These are phyloP conservation scores for Pammene fasciana DNA, from an alignment of 2,888 invertebrate genomes.

Conservation along the genomic window DNA sequence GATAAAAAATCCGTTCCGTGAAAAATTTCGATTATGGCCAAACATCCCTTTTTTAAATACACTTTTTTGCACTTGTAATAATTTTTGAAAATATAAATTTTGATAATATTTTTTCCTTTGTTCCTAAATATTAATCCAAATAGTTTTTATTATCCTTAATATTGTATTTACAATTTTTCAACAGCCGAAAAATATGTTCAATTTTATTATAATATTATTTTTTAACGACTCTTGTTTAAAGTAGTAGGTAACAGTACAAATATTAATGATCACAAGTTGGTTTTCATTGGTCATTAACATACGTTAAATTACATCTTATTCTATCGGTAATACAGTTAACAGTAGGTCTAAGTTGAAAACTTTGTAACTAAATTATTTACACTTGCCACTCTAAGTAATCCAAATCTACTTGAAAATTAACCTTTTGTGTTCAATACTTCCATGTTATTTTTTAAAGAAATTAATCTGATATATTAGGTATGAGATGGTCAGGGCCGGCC, in stretches of 20 bases:
- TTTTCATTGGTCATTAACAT: constrained; percentile 85
- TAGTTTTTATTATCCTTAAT: constrained; percentile 83
- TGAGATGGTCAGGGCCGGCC: no score
- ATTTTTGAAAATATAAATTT: constrained; percentile 84
- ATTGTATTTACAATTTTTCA: constrained; percentile 84
- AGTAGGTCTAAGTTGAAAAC: constrained; percentile 74
- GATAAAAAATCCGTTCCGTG: constrained; percentile 77
- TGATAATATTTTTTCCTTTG: constrained; percentile 82
- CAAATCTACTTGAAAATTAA: constrained; percentile 21
- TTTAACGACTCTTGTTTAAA: constrained; percentile 84
- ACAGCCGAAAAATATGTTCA: constrained; percentile 84
- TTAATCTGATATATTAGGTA: not conserved
- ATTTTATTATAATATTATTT: constrained; percentile 81
- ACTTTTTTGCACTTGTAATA: constrained; percentile 81
- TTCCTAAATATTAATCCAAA: constrained; percentile 84
- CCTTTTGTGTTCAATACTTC: not conserved
- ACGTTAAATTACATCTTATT: constrained; percentile 81
- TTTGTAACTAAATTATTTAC: constrained; percentile 71
- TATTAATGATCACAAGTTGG: constrained; percentile 85
- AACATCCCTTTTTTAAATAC: constrained; percentile 80
- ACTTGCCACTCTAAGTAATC: constrained; percentile 48
- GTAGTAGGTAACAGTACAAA: constrained; percentile 85
- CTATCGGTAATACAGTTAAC: constrained; percentile 78
- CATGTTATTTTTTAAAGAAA: not conserved
- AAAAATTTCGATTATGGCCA: constrained; percentile 80